phyloP scores from a whole-genome alignment of 1,140 invertebrate genomes.

The Chelonus insularis region DNA sequence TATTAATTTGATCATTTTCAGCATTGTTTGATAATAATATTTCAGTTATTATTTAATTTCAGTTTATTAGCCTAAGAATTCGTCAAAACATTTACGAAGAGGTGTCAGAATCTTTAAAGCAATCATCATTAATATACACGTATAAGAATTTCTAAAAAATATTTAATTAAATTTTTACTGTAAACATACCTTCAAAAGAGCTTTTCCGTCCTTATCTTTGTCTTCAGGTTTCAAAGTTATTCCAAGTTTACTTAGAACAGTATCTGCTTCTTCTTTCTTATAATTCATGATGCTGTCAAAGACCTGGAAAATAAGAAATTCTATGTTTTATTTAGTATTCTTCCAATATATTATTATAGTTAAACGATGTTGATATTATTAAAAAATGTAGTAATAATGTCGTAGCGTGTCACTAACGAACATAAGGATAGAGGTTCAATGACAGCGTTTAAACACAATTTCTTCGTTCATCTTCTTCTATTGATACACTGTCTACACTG shows the following conservation, averaged over 20 bases:
- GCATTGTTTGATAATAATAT: too few species aligned
- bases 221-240: slow-evolving; percentile 94
- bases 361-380: too few species aligned
- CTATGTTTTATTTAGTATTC: slow-evolving; percentile 6
- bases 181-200: slow-evolving; percentile 79
- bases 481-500: slow-evolving; percentile 58
- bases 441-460: slow-evolving; percentile 62
- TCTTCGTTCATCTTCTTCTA: slow-evolving; percentile 58
- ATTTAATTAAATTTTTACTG: too few species aligned
- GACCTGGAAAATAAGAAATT: slow-evolving; percentile 61
- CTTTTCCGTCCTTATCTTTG: slow-evolving; percentile 93
- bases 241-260: slow-evolving; percentile 84
- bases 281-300: slow-evolving; percentile 99
- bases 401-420: slow-evolving; percentile 63
- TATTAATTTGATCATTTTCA: too few species aligned
- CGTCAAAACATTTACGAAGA: slow-evolving; percentile 54
- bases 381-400: slow-evolving; percentile 41
- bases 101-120: slow-evolving; percentile 54
- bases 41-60: too few species aligned
- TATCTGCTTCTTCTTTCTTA: slow-evolving; percentile 92
- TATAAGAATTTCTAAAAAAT: slow-evolving; percentile 3
- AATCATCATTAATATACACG: slow-evolving; percentile 44
- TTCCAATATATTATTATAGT: too few species aligned
- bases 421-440: slow-evolving; percentile 71
- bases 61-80: too few species aligned